Percentiles rank a stretch among this genome's conserved stretches.
Evolutionary conservation across 2,888 invertebrate genomes (phyloP).

Genomic region (Megamerina dolium): DNA sequence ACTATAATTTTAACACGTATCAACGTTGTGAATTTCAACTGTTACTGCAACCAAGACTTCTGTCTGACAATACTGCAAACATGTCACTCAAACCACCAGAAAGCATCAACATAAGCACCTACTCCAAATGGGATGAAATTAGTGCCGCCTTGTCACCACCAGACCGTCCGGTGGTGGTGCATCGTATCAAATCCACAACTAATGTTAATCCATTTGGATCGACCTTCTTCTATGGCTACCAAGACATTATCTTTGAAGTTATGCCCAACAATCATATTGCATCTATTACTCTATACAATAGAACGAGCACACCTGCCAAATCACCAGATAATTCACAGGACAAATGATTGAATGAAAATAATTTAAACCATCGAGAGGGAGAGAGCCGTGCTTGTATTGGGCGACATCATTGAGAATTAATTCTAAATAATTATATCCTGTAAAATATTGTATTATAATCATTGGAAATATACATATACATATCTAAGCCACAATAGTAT

Average conservation of each 20-base stretch:
- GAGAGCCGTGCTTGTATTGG: no score
- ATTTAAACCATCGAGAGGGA: no score
- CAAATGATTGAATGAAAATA: no score
- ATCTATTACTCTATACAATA: conserved; percentile 74
- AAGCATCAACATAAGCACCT: conserved; percentile 64
- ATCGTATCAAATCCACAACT: conserved; percentile 90
- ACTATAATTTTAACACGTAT: conserved; percentile 99
- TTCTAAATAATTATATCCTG: no score
- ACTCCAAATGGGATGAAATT: conserved; percentile 84
- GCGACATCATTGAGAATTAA: no score
- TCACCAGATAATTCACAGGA: conserved; percentile 36
- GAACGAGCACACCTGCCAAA: conserved; percentile 30
- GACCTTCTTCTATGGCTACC: conserved; percentile 95
- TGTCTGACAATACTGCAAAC: conserved; percentile 23
- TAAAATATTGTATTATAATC: no score
- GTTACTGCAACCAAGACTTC: conserved; percentile 63
- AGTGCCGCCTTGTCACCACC: conserved; percentile 71
- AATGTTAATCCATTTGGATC: conserved; percentile 98
- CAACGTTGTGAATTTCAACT: conserved; percentile 90
- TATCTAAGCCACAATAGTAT: not conserved
- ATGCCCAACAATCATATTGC: conserved; percentile 93
- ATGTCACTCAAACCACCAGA: conserved; percentile 25
- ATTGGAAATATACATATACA: not conserved
- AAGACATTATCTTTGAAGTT: conserved; percentile 98
- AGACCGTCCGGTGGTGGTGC: conserved; percentile 89